Conservation (phyloP, 2,113 vertebrate genomes). For the Aythya baeri region DNA sequence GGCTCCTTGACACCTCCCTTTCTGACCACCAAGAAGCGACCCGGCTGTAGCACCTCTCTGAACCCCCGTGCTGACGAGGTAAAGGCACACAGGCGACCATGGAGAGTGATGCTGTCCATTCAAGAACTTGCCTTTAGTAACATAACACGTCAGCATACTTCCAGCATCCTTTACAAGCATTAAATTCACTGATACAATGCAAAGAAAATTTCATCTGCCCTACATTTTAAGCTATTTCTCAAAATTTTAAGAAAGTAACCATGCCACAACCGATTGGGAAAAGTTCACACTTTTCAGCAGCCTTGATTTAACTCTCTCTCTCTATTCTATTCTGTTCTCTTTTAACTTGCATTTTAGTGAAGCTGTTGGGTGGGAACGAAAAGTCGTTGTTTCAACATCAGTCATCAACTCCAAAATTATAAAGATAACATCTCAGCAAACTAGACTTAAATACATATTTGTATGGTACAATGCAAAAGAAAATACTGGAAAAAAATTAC, state of each 20-base stretch:
- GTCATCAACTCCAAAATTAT: neutral
- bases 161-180: neutral
- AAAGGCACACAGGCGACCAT: neutral
- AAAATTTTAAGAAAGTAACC: neutral
- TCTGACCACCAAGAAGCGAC: neutral
- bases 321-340: neutral
- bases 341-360: neutral
- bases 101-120: fast-evolving
- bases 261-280: neutral
- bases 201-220: neutral
- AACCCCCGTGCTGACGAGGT: neutral
- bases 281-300: neutral
- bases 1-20: neutral
- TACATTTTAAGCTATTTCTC: neutral
- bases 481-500: fast-evolving
- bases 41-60: neutral
- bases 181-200: neutral
- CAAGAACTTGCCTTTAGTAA: neutral
- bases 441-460: neutral
- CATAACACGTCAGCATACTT: neutral
- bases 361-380: neutral
- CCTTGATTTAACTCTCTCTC: neutral
- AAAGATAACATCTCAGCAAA: neutral
- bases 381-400: neutral
- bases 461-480: neutral